Evolutionary conservation across 2,113 vertebrate genomes (phyloP).

Genomic region (Vimba vimba): DNA sequence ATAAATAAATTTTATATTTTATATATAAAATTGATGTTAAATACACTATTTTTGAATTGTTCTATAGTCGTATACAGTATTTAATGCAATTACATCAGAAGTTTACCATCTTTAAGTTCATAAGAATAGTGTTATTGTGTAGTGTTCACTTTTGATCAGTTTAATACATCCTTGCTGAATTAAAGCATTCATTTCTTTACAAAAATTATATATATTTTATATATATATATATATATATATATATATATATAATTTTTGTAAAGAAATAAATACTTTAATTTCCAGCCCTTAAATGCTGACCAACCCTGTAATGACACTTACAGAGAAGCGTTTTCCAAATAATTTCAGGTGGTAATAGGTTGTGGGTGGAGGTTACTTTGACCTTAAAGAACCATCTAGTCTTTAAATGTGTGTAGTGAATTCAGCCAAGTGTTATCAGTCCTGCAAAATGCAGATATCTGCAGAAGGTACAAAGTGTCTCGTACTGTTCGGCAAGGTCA

Average conservation of each 20-base stretch:
- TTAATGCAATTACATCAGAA: no score
- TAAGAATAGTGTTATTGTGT: no score
- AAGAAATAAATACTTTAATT: no score
- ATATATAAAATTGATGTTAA: no score
- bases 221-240: no score
- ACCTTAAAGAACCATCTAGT: not conserved
- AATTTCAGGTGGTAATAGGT: not conserved
- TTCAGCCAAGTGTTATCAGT: not conserved
- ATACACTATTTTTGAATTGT: no score
- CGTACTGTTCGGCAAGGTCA: not conserved
- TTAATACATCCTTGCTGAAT: not conserved
- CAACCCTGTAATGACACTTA: not conserved
- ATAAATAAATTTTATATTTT: no score
- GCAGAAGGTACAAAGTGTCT: conserved; percentile 1
- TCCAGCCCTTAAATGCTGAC: not conserved
- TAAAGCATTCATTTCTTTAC: not conserved
- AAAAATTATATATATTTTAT: no score
- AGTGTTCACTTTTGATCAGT: not conserved
- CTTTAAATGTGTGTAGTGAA: not conserved
- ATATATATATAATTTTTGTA: no score
- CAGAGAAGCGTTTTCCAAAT: not conserved
- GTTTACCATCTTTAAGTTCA: no score
- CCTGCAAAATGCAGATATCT: not conserved
- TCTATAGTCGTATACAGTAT: no score
- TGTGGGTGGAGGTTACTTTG: not conserved